Evolutionary conservation across 2,888 invertebrate genomes (phyloP).

Genomic region (Limnephilus lunatus): DNA sequence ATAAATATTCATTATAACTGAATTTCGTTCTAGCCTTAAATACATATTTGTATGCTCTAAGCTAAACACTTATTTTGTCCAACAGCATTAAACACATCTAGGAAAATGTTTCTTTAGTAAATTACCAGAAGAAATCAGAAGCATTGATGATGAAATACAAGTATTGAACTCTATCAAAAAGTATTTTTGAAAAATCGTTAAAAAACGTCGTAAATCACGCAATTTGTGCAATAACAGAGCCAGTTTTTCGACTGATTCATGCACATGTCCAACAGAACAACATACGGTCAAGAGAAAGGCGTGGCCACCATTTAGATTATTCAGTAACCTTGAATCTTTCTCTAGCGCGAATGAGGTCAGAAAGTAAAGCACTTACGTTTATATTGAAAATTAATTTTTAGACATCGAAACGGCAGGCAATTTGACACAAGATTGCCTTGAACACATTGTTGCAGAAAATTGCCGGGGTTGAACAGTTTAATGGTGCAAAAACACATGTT

Average conservation of each 20-base stretch:
- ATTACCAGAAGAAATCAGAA: no score
- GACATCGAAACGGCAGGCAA: not conserved
- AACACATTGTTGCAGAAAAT: not conserved
- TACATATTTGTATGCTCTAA: no score
- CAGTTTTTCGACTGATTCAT: not conserved
- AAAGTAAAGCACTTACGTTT: not conserved
- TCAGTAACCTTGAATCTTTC: conserved; percentile 6
- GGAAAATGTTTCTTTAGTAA: no score
- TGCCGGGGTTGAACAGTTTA: not conserved
- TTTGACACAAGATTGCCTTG: not conserved
- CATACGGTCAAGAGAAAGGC: conserved; percentile 12
- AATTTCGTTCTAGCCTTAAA: no score
- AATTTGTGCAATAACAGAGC: not conserved
- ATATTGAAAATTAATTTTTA: not conserved
- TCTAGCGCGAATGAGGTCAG: conserved; percentile 21
- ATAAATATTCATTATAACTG: no score
- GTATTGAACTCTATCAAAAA: no score
- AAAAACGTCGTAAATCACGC: no score
- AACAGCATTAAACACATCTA: no score
- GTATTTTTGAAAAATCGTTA: no score
- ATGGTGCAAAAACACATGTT: not conserved
- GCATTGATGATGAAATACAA: no score
- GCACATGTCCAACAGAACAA: not conserved
- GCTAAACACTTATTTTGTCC: no score
- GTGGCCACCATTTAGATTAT: conserved; percentile 34